A percentile compares a stretch with the other conserved stretches of the same genome.
These are phyloP conservation scores for Selene dorsalis DNA, from an alignment of 2,797 vertebrate genomes.

Conservation along the genomic window DNA sequence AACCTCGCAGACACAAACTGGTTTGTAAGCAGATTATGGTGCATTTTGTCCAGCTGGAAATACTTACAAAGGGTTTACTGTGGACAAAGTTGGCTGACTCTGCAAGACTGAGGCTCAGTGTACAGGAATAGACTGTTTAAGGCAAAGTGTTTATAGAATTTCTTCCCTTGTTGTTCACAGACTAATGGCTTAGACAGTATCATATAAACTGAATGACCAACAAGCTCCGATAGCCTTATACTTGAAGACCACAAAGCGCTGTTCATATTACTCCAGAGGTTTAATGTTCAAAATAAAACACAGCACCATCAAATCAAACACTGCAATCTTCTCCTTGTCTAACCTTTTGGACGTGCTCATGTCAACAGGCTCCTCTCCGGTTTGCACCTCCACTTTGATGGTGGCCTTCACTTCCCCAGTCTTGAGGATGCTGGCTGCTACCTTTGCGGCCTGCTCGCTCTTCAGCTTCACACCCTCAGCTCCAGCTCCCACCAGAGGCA, in stretches of 20 bases:
- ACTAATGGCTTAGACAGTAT: constrained; percentile 15
- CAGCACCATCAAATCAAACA: neutral
- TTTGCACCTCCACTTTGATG: constrained; percentile 91
- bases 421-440: constrained; percentile 85
- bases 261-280: neutral
- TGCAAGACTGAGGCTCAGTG: constrained; percentile 20
- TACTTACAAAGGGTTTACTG: constrained; percentile 37
- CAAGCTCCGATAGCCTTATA: neutral
- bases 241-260: neutral
- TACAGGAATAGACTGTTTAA: constrained; percentile 34
- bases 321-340: constrained; percentile 48
- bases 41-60: constrained; percentile 47
- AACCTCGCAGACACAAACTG: constrained; percentile 3
- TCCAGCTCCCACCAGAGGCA: constrained; percentile 64
- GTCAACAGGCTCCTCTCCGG: constrained; percentile 93
- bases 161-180: constrained; percentile 2
- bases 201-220: constrained; percentile 22
- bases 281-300: neutral
- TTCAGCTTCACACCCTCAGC: constrained; percentile 69
- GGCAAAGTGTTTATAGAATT: constrained; percentile 24
- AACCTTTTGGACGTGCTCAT: constrained; percentile 98
- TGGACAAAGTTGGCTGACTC: constrained; percentile 32
- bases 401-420: constrained; percentile 88
- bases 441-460: constrained; percentile 71
- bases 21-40: constrained; percentile 30